Percentiles rank a stretch among this genome's conserved stretches.
Conservation (phyloP, 2,113 vertebrate species). For the Pomatorhinus ruficollis region DNA sequence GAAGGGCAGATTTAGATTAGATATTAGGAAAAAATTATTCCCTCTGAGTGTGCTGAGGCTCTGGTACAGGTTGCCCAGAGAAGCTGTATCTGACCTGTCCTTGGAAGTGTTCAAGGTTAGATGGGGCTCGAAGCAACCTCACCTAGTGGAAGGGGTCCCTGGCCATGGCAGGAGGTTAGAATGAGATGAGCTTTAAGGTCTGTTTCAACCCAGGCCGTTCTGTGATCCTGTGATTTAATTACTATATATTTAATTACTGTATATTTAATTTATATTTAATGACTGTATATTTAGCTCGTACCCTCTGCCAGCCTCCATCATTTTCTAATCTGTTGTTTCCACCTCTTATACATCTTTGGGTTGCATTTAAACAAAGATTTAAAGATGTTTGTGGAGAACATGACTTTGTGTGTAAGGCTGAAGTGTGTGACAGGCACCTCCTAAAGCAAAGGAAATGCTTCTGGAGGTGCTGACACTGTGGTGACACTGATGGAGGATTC, state of each 20-base stretch:
- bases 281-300: not conserved
- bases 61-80: not conserved
- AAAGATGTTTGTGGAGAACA: not conserved
- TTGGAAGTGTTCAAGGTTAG: not conserved
- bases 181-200: not conserved
- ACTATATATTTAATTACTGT: not conserved
- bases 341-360: not conserved
- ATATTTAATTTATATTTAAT: too few species aligned
- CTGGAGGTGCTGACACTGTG: not conserved
- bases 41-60: too few species aligned
- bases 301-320: not conserved
- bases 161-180: not conserved
- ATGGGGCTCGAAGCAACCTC: not conserved
- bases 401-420: not conserved
- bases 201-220: not conserved
- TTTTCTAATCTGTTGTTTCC: not conserved
- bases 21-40: not conserved
- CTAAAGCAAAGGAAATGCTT: not conserved
- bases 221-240: not conserved
- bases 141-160: not conserved
- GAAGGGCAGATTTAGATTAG: not conserved
- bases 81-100: not conserved
- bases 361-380: not conserved
- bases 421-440: rapidly evolving
- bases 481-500: not conserved